These are phyloP conservation scores for Anadara kagoshimensis DNA, from an alignment of 1,140 invertebrate genomes.

Conservation along the genomic window DNA sequence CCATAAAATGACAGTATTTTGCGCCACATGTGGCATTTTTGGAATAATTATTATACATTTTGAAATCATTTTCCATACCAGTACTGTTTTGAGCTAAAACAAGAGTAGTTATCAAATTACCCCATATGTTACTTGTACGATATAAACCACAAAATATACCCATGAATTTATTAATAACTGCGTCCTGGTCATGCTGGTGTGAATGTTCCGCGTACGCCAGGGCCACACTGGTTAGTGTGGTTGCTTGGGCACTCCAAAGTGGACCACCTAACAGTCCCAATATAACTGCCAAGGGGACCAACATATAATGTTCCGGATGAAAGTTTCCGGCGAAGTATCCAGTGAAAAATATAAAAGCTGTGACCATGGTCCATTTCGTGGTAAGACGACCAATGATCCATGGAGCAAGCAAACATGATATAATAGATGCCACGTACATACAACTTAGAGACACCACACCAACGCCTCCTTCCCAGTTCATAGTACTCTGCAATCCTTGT, in stretches of 20 bases:
- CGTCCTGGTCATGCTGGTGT: slow-evolving; percentile 55
- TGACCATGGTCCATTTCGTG: slow-evolving; percentile 70
- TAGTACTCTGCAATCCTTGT: slow-evolving; percentile 68
- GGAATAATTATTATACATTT: slow-evolving; percentile 7
- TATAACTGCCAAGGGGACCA: slow-evolving; percentile 62
- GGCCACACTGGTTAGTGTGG: slow-evolving; percentile 67
- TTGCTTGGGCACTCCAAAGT: slow-evolving; percentile 70
- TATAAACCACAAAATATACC: slow-evolving; percentile 69
- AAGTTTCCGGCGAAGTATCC: slow-evolving; percentile 70
- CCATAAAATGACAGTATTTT: slow-evolving; percentile 23
- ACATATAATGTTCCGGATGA: slow-evolving; percentile 62
- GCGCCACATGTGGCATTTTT: slow-evolving; percentile 25
- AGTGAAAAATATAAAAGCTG: slow-evolving; percentile 62
- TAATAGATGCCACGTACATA: slow-evolving; percentile 66
- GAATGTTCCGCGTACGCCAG: slow-evolving; percentile 64
- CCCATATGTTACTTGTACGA: slow-evolving; percentile 69
- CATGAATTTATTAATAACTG: slow-evolving; percentile 68
- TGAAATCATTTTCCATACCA: neutral
- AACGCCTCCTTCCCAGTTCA: slow-evolving; percentile 64
- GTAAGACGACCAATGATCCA: slow-evolving; percentile 66
- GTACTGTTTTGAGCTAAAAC: slow-evolving; percentile 61
- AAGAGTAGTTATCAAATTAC: slow-evolving; percentile 67
- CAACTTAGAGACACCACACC: slow-evolving; percentile 69
- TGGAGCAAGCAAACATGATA: slow-evolving; percentile 70
- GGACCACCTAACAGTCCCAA: slow-evolving; percentile 66